Conservation (phyloP, 2,888 invertebrate genomes). For the Diaphora mendica region DNA sequence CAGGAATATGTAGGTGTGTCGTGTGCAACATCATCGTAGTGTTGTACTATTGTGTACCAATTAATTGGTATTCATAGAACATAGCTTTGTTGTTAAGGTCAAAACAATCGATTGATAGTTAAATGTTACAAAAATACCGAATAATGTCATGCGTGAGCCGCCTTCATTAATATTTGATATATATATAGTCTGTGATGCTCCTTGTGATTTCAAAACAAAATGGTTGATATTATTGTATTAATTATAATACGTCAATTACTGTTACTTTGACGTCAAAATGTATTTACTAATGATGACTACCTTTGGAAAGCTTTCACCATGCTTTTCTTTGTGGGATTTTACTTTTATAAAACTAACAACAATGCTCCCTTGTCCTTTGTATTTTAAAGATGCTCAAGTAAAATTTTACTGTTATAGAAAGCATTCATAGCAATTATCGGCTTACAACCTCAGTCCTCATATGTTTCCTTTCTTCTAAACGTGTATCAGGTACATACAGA, state of each 20-base stretch:
- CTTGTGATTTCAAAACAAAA: constrained; percentile 18
- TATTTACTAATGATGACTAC: background rate
- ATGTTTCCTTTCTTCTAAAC: too few relatives aligned
- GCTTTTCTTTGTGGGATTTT: background rate
- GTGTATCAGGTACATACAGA: too few relatives aligned
- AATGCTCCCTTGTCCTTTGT: background rate
- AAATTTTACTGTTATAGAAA: background rate
- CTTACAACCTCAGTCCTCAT: too few relatives aligned
- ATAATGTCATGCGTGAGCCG: constrained; percentile 20
- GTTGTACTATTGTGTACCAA: background rate
- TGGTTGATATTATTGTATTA: constrained; percentile 2
- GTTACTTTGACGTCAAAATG: background rate
- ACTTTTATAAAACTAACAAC: background rate
- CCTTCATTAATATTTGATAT: constrained; percentile 27
- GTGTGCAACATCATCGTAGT: background rate
- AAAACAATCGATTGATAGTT: constrained; percentile 39
- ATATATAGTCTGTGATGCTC: constrained; percentile 11
- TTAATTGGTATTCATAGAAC: constrained; percentile 15
- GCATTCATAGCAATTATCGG: background rate
- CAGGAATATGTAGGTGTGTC: background rate
- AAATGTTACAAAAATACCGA: constrained; percentile 34
- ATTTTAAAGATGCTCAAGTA: background rate
- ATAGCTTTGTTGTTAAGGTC: constrained; percentile 36
- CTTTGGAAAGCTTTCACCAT: background rate
- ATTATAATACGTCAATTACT: background rate